A percentile compares a stretch with the other conserved stretches of the same genome.
Evolutionary conservation across 2,113 vertebrate genomes (phyloP).

Genomic region (Ceyx margarethae): DNA sequence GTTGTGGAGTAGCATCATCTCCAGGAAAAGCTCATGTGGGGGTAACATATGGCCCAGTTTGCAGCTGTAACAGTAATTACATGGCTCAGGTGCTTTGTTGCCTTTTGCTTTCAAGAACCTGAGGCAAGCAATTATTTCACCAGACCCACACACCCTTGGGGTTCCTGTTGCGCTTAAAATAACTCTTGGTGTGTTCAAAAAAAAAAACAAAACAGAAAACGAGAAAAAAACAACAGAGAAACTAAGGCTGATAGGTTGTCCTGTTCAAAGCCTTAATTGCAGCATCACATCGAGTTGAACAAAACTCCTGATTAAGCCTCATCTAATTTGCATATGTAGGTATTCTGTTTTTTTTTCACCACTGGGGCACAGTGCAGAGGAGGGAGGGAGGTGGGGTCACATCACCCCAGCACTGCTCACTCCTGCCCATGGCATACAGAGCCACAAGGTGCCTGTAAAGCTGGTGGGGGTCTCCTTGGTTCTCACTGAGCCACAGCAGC

Average conservation of each 20-base stretch:
- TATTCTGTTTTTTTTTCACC: neutral
- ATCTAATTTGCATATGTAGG: neutral
- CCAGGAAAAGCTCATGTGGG: neutral
- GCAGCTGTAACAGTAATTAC: constrained; percentile 44
- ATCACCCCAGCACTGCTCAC: neutral
- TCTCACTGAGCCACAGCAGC: accelerated
- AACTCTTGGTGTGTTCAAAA: neutral
- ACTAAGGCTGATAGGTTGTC: neutral
- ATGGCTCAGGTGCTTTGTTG: constrained; percentile 60
- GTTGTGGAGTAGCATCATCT: neutral
- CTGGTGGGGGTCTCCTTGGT: neutral
- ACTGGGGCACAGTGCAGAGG: neutral
- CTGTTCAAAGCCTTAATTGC: neutral
- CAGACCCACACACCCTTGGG: constrained; percentile 18
- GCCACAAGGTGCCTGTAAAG: accelerated
- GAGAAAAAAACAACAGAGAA: neutral
- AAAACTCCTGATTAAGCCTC: neutral
- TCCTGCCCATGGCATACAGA: accelerated
- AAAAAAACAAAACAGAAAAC: no score
- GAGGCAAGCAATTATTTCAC: constrained; percentile 60
- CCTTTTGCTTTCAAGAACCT: constrained; percentile 26
- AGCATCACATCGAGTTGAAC: neutral
- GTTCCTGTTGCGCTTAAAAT: neutral
- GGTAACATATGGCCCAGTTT: neutral
- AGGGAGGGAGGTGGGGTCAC: neutral